Evolutionary conservation across 2,797 vertebrate species (phyloP), one percentile per base, ranked within the genome.

Genomic region (Nasua narica): DNA sequence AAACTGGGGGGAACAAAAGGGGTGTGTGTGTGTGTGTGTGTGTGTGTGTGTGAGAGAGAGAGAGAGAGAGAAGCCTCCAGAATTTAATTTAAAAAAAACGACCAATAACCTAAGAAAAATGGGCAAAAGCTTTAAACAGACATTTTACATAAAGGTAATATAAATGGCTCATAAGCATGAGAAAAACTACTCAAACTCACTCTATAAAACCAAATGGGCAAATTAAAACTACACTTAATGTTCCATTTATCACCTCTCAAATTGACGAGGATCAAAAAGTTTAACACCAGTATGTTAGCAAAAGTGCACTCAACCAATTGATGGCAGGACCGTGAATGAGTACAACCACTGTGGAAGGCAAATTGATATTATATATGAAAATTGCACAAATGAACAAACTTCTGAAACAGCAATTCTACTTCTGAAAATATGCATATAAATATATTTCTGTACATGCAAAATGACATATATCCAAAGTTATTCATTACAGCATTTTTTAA

Each of bases 181-280:
- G 56, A 89, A 89, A 96, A 96, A 89, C 46, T 92, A 87, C 18
- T 78, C 40, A 65, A 54, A 23, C 15, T 95, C 25, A 77, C 37
- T 70, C 19, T 56, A 88, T 46, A 91, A 97, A 96, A 85, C 29
- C 50, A 94, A 89, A 77, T 62, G 50, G 43, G 85, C 27, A 89
- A 94, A 96, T 78, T 48, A 94, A 74, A 94, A 91, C 70, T 46
- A 88, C 23, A 76, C 46, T 90, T 69, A 94, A 46, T 11, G 77
- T 16, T 56, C 50, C 74, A 96, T 48, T 46, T 91, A 65, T 65
- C 81, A 95, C 79, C 76, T 85, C 88, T 67, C 87, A 79, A 48
- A 78, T 0, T 78, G 79, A 78, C 74, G 78, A 62, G 46, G 62
- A 87, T 65, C 67, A 48, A 70, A 81, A 90, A 85, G 25, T 72